Conservation (phyloP, 2,888 invertebrate species). For the Ernsta delagoae region DNA sequence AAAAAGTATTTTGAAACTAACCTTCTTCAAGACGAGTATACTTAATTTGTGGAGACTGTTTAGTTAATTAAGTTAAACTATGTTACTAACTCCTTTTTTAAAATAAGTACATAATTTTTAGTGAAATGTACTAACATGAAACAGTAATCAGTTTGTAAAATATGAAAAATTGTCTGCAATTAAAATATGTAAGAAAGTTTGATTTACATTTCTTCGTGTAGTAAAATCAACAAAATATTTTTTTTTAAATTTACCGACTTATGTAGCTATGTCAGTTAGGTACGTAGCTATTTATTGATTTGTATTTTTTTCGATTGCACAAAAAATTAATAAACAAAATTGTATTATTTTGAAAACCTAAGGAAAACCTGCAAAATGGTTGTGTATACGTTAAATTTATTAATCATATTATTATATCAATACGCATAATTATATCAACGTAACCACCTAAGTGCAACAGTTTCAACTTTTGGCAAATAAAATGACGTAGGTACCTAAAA, state of each 20-base stretch:
- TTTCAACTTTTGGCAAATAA: constrained; percentile 40
- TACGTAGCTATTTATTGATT: too few relatives aligned
- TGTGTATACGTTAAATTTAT: constrained; percentile 27
- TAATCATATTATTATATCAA: not conserved
- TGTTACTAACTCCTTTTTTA: constrained; percentile 17
- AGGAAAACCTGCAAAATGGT: constrained; percentile 23
- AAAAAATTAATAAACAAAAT: constrained; percentile 11
- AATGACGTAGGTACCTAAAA: too few relatives aligned
- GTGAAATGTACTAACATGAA: constrained; percentile 46
- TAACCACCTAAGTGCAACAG: constrained; percentile 43
- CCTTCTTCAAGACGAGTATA: constrained; percentile 43
- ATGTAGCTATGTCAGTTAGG: not conserved
- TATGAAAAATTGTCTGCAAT: too few relatives aligned
- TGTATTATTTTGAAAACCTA: constrained; percentile 11
- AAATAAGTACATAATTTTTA: constrained; percentile 39
- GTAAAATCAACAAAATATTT: too few relatives aligned
- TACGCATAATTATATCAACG: constrained; percentile 33
- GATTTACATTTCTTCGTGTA: too few relatives aligned
- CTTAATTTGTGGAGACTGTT: constrained; percentile 69
- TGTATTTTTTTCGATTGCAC: not conserved
- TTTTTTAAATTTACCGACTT: too few relatives aligned
- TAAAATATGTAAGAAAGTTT: too few relatives aligned
- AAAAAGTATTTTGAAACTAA: constrained; percentile 25
- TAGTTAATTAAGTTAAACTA: constrained; percentile 49
- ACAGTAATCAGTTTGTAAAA: too few relatives aligned